phyloP scores from a whole-genome alignment of 92 coral and sea anemone species.

The Palythoa caribaeorum region DNA sequence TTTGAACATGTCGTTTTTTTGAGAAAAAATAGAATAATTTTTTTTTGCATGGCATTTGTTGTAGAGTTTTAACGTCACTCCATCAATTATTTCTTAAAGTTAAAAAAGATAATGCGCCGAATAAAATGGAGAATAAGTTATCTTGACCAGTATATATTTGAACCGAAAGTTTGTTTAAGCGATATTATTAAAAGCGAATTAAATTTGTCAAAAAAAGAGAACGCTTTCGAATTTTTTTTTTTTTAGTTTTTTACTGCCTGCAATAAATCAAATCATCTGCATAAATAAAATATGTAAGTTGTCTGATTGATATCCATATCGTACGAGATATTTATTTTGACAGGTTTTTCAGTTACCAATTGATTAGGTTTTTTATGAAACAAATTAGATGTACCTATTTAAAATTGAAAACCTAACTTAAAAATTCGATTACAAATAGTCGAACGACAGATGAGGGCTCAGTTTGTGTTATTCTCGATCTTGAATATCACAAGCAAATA shows the following conservation, averaged over 20 bases:
- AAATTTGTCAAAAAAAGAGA: neutral
- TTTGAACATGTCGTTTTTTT: too few relatives aligned
- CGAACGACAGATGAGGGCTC: neutral
- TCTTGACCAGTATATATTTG: too few relatives aligned
- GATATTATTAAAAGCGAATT: neutral
- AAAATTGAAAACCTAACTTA: neutral
- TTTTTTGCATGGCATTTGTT: too few relatives aligned
- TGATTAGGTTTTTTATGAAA: too few relatives aligned
- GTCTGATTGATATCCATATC: neutral
- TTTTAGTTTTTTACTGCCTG: too few relatives aligned
- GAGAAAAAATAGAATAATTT: too few relatives aligned
- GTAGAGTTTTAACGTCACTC: too few relatives aligned
- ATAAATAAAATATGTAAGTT: constrained; percentile 15
- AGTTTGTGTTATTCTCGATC: too few relatives aligned
- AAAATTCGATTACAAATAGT: neutral
- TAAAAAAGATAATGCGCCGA: too few relatives aligned
- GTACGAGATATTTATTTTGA: neutral
- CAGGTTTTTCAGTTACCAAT: neutral
- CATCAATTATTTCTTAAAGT: too few relatives aligned
- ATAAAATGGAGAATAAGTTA: too few relatives aligned
- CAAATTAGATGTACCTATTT: neutral
- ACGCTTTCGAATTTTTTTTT: neutral
- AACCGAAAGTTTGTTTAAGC: neutral
- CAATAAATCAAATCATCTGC: neutral
- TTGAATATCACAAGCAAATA: neutral